phyloP scores from a whole-genome alignment of 2,113 vertebrate species.

The Salvelinus alpinus region DNA sequence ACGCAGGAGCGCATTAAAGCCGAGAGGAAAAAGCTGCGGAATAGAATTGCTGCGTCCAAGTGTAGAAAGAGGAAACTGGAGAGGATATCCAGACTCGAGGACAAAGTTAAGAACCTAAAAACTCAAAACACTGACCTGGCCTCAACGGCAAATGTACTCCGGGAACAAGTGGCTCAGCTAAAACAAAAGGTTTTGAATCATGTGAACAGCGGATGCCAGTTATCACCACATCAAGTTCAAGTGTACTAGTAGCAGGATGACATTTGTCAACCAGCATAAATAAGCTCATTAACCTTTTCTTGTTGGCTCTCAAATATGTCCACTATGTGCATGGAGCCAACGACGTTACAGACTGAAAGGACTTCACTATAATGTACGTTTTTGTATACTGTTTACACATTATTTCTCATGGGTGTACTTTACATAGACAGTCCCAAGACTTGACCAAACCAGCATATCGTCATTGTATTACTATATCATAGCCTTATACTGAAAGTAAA shows the following conservation, averaged over 20 bases:
- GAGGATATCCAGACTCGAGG: constrained; percentile 92
- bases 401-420: constrained; percentile 32
- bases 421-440: constrained; percentile 19
- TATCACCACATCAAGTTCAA: constrained; percentile 75
- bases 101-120: constrained; percentile 93
- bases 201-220: constrained; percentile 90
- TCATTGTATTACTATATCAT: constrained; percentile 32
- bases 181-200: constrained; percentile 95
- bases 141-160: constrained; percentile 87
- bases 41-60: constrained; percentile 94
- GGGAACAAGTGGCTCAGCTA: constrained; percentile 93
- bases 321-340: neutral
- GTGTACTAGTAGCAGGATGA: constrained; percentile 65
- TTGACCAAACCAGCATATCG: constrained; percentile 34
- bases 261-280: constrained; percentile 40
- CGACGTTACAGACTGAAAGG: constrained; percentile 28
- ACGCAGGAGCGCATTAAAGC: constrained; percentile 91
- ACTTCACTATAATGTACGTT: neutral
- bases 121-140: constrained; percentile 93
- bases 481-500: constrained; percentile 13
- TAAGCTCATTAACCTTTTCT: constrained; percentile 43
- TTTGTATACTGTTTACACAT: constrained; percentile 52
- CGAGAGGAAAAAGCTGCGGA: constrained; percentile 90
- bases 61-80: constrained; percentile 94
- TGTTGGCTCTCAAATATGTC: constrained; percentile 41